These are phyloP conservation scores for Anguilla pacifica DNA, from an alignment of 2,797 vertebrate species.

Conservation along the genomic window DNA sequence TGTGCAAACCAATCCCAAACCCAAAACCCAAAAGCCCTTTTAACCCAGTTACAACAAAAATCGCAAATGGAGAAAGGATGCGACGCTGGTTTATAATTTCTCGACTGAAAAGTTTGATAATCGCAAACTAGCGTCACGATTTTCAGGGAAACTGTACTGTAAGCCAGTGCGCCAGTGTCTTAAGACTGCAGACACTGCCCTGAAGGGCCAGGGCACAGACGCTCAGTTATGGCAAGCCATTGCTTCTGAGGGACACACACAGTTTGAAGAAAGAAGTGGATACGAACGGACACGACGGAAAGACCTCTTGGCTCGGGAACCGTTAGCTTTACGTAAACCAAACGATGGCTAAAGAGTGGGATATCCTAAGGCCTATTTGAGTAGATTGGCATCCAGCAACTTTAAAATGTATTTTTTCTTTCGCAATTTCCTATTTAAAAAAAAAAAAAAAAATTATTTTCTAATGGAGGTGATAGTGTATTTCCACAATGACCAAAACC, in stretches of 20 bases:
- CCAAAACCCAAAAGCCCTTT: slow-evolving; percentile 23
- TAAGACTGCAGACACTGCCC: slow-evolving; percentile 24
- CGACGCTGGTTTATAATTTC: background rate
- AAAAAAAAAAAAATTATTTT: slow-evolving; percentile 17
- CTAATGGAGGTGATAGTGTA: slow-evolving; percentile 55
- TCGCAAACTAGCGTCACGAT: too few species aligned
- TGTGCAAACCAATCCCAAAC: background rate
- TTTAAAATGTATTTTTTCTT: slow-evolving; percentile 62
- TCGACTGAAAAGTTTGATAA: too few species aligned
- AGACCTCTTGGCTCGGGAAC: slow-evolving; percentile 41
- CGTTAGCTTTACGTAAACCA: slow-evolving; percentile 55
- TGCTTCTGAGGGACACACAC: slow-evolving; percentile 43
- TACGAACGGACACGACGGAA: slow-evolving; percentile 52
- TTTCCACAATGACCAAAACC: slow-evolving; percentile 72
- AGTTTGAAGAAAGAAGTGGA: slow-evolving; percentile 58
- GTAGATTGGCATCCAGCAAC: slow-evolving; percentile 75
- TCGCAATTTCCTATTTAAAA: slow-evolving; percentile 53
- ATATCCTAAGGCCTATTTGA: slow-evolving; percentile 75
- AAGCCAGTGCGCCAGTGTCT: background rate
- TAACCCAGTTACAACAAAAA: background rate
- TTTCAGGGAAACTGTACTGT: background rate
- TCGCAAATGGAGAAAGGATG: background rate
- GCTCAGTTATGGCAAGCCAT: slow-evolving; percentile 51
- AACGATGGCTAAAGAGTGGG: slow-evolving; percentile 56
- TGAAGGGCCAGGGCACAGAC: slow-evolving; percentile 40